Base-by-base conservation (phyloP, 2,888 invertebrate species). In the Panorpa germanica region DNA sequence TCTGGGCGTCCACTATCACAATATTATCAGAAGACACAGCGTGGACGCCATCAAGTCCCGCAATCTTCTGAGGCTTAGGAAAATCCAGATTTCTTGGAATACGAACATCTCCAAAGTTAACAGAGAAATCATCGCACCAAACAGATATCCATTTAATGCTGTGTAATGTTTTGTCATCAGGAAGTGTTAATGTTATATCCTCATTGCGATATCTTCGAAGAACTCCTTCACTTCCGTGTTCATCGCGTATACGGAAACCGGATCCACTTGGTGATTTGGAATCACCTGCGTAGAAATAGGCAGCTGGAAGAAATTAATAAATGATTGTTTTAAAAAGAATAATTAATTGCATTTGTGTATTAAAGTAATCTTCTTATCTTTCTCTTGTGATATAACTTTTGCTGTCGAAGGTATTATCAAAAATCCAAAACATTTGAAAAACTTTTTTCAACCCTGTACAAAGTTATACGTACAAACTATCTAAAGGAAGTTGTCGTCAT, bases 1-100 rank as follows among this genome's bases (percentile, higher is more conserved):
- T 90, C 60, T 90, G 90, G 12, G 90, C 85, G 53, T 91, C 90
- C 25, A 90, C 86, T 37, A 88, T 70, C 25, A 88, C 82, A 39
- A 91, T 68, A 38, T 75, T 73, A 45, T 86, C 88, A 1, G 88
- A 88, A 20, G 70, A 63, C 3, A 90, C 80, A 14, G 68, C 76
- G 51, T 90, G 88, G 31, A 83, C 77, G 14, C 85, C 82, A 33
- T 65, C 64, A 38, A 90, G 57, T 3, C 70, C 60, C 5, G 65
- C 69, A 39, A 88, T 63, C 53, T 80, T 78, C 44, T 81, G 81
- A 0, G 90, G 86, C 38, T 70, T 65, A 2, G 90, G 90, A 48
- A 69, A 78, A 47, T 82, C 80, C 50, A 83, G 62, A 41, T 63
- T 69, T 35, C 65, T 65, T 1, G 85, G 76, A 43, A 90, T 75